Evolutionary conservation across 2,113 vertebrate genomes (phyloP), one percentile per base, ranked within the genome.

Genomic region (Gopherus flavomarginatus): DNA sequence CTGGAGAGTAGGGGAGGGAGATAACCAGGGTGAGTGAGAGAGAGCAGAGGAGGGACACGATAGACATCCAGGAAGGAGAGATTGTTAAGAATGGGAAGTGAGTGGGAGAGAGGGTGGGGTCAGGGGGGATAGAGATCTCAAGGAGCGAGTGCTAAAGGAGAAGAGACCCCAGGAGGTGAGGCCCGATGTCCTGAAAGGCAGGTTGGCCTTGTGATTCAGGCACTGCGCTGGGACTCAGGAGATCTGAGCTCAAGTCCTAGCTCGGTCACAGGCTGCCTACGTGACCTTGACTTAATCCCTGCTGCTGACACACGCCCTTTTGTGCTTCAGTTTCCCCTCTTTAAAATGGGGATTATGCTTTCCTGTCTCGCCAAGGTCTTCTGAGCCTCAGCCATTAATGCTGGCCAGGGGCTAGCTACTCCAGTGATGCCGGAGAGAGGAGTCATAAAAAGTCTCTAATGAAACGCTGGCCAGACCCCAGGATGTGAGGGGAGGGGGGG

Each of bases 11-110:
- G 95, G 80, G 80, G 90, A 90, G 92, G 94, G 95, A 93, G 86
- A 96, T 92, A 97, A 83, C 81, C 91, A 94, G 53, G 75, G 87
- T 87, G 72, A 93, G 88, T 89, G 95, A 97, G 94, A n/a, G 90
- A 69, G 26, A 54, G 53, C 54, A 81, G 82, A 90, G 94, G 44
- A 56, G 38, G 91, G 85, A 79, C 65, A 42, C 53, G 81, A 77
- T 11, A 44, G 52, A 1, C 17, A 38, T 14, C 9, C 57, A 44
- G 12, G 87, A 69, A 88, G 79, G 59, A 80, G 72, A 53, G 87
- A 62, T 62, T n/a, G 50, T 83, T 49, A 80, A 83, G 47, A 53
- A 90, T 38, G 81, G 83, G 81, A 52, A 65, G 81, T 5, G 57
- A 75, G 72, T 59, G 75, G 78, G 75, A 81, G 84, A 94, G 75